Base-by-base conservation (phyloP, 1,140 invertebrate species). In the Planococcus citri region DNA sequence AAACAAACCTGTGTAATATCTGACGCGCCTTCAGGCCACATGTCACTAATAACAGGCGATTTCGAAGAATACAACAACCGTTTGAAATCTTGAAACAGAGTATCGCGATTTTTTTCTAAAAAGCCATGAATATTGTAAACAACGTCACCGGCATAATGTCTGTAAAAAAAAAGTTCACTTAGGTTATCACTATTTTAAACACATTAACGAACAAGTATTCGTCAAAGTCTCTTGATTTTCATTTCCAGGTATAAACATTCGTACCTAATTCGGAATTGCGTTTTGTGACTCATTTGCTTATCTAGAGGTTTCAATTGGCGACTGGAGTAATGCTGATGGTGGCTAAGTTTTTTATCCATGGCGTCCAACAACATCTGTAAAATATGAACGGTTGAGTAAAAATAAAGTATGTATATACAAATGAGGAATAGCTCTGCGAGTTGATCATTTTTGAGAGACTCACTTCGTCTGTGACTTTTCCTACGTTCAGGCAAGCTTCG, bases 111-210 rank as follows among this genome's bases (percentile, higher is more conserved):
- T 80, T 97, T 97, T 76, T 97, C 94, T 76, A 97, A 84, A 78
- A 97, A 97, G 14, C 92, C 92, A 37, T 84, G 83, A 37, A 96
- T 87, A 72, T 84, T 87, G 79, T 98, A 98, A 22, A 89, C 89
- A 1, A 98, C 95, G 79, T 96, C 92, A n/a, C 95, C 95, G 1
- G 95, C 95, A 78, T 97, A 97, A 76, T 97, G 95, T 25, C 85
- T 86, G 75, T 71, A 78, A 71, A 79, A 73, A n/a, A n/a, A 71
- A 69, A 10, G 10, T 51, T 51, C n/a, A 51, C 2, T n/a, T 9
- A n/a, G 41, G 41, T 51, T 51, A 51, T 51, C 41, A n/a, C 41
- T 51, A n/a, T n/a, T n/a, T n/a, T n/a, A n/a, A n/a, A n/a, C n/a
- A n/a, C n/a, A n/a, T 20, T 17, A n/a, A 9, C n/a, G 12, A 51